Conservation (phyloP, 53 echinoderm and acorn worm genomes). For the Holothuria scabra region DNA sequence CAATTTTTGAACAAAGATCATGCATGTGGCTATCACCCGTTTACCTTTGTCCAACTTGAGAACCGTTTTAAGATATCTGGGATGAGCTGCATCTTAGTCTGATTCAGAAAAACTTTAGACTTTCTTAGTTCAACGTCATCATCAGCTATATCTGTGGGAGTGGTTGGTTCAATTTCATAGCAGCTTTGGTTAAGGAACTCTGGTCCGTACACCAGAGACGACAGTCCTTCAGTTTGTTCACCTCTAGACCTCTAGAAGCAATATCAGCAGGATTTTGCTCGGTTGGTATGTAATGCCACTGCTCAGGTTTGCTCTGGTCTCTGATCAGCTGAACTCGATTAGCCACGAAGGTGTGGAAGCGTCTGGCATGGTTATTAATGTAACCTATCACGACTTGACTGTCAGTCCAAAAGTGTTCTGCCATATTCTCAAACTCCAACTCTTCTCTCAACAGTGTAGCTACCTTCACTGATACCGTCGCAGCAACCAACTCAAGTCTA, state of each 20-base stretch:
- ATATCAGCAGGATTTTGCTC: slow-evolving; percentile 1
- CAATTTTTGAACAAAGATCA: slow-evolving; percentile 10
- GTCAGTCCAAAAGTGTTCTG: slow-evolving; percentile 51
- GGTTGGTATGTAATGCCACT: slow-evolving; percentile 41
- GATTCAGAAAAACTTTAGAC: neutral
- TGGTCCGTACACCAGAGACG: slow-evolving; percentile 22
- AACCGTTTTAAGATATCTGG: neutral
- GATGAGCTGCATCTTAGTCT: neutral
- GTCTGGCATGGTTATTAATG: slow-evolving; percentile 45
- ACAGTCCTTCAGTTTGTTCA: slow-evolving; percentile 20
- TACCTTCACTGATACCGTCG: too few relatives aligned
- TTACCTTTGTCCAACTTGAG: slow-evolving; percentile 28
- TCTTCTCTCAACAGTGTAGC: too few relatives aligned
- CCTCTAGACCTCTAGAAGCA: slow-evolving; percentile 53
- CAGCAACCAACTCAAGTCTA: too few relatives aligned
- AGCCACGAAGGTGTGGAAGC: slow-evolving; percentile 58
- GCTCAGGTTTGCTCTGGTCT: slow-evolving; percentile 28
- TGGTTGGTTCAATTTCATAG: slow-evolving; percentile 14
- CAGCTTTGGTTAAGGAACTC: neutral
- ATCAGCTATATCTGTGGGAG: too few relatives aligned
- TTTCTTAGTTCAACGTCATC: neutral
- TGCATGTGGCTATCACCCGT: slow-evolving; percentile 33
- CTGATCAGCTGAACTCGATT: too few relatives aligned
- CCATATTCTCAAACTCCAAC: neutral
- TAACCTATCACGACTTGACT: slow-evolving; percentile 62